phyloP scores from a whole-genome alignment of 2,888 invertebrate species.

The Eurytoma californica region DNA sequence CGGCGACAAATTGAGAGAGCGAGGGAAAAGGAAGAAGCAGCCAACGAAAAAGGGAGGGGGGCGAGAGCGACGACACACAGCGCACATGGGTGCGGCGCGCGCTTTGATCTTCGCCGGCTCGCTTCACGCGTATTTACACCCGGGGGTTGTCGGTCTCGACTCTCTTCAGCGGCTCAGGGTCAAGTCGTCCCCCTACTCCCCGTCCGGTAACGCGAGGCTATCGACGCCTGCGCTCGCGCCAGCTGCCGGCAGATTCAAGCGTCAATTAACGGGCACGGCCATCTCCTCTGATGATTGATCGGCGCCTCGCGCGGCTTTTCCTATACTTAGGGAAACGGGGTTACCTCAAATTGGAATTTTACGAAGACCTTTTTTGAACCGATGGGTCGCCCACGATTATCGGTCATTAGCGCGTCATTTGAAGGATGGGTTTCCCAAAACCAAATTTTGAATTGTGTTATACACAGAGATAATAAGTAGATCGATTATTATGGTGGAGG shows the following conservation, averaged over 20 bases:
- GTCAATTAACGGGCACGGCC: neutral
- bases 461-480: too few relatives aligned
- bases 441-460: too few relatives aligned
- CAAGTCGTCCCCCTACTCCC: neutral
- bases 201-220: neutral
- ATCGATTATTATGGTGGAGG: too few relatives aligned
- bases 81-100: constrained; percentile 20
- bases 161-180: neutral
- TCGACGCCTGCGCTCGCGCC: neutral
- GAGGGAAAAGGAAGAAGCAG: constrained; percentile 12
- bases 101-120: constrained; percentile 63
- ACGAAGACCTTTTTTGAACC: too few relatives aligned
- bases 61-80: neutral
- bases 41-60: neutral
- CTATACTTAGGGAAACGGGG: too few relatives aligned
- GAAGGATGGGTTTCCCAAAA: too few relatives aligned
- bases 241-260: neutral
- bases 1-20: constrained; percentile 1
- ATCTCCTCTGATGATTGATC: neutral
- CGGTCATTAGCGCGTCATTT: too few relatives aligned
- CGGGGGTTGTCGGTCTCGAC: neutral
- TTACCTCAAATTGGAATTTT: too few relatives aligned
- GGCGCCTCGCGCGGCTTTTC: neutral
- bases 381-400: too few relatives aligned
- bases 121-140: constrained; percentile 63